Evolutionary conservation across 2,888 invertebrate species (phyloP).

Genomic region (Cryptocheilus praepositus): DNA sequence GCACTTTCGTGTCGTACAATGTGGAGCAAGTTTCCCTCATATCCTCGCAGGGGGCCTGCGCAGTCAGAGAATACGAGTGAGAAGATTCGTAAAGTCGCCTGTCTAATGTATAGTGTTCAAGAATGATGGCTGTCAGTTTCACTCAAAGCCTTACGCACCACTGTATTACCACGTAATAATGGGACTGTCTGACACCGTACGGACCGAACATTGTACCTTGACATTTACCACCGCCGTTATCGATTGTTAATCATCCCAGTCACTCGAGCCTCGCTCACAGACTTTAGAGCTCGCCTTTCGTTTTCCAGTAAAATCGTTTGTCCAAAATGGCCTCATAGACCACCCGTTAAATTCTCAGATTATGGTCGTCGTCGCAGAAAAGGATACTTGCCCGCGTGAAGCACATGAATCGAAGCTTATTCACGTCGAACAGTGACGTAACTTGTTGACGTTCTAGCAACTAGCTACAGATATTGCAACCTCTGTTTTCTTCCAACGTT

Average conservation of each 20-base stretch:
- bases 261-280: no score
- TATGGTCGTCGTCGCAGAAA: background rate
- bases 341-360: background rate
- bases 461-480: background rate
- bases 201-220: no score
- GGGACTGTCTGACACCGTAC: no score
- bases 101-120: no score
- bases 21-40: no score
- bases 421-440: slow-evolving; percentile 39
- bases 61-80: no score
- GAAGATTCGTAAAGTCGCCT: no score
- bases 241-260: background rate
- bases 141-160: no score
- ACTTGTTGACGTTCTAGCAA: slow-evolving; percentile 40
- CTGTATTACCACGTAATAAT: no score
- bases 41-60: no score
- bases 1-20: no score
- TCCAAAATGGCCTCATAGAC: background rate
- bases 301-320: background rate
- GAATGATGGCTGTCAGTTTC: no score
- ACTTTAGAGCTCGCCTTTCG: background rate
- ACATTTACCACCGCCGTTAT: background rate
- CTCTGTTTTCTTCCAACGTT: slow-evolving; percentile 17
- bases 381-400: slow-evolving; percentile 3
- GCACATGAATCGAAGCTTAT: background rate